These are phyloP conservation scores for Bradypus variegatus DNA, from an alignment of 2,797 vertebrate genomes.

Conservation along the genomic window DNA sequence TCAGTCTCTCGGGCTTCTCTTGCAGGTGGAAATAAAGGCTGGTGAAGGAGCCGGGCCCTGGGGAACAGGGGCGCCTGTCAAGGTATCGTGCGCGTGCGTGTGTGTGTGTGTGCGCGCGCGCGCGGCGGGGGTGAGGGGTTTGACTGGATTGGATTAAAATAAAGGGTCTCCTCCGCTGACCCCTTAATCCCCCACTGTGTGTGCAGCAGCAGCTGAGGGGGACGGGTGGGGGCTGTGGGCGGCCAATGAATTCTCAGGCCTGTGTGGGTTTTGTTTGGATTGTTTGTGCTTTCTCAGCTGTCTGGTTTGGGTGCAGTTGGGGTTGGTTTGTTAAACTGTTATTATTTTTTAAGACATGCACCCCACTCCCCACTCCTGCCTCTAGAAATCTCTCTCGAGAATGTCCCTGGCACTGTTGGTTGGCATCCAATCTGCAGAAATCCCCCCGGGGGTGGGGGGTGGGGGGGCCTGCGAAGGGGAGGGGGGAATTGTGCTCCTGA, in stretches of 20 bases:
- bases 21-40: slow-evolving; percentile 72
- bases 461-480: background rate
- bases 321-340: slow-evolving; percentile 59
- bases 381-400: slow-evolving; percentile 44
- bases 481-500: slow-evolving; percentile 58
- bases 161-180: slow-evolving; percentile 65
- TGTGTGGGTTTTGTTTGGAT: slow-evolving; percentile 69
- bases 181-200: slow-evolving; percentile 65
- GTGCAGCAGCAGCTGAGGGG: slow-evolving; percentile 64
- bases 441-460: background rate
- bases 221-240: slow-evolving; percentile 62
- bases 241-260: slow-evolving; percentile 67
- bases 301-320: slow-evolving; percentile 64
- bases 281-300: slow-evolving; percentile 67
- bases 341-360: slow-evolving; percentile 33
- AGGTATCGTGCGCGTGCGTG: slow-evolving; percentile 60
- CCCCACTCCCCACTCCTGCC: slow-evolving; percentile 13
- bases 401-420: slow-evolving; percentile 54
- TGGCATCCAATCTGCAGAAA: slow-evolving; percentile 67
- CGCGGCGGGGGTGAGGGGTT: slow-evolving; percentile 39
- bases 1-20: slow-evolving; percentile 52
- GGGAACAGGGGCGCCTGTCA: slow-evolving; percentile 59
- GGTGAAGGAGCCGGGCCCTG: slow-evolving; percentile 57
- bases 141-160: slow-evolving; percentile 64
- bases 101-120: background rate